phyloP scores from a whole-genome alignment of 2,113 vertebrate species.

The Atlantisia rogersi region DNA sequence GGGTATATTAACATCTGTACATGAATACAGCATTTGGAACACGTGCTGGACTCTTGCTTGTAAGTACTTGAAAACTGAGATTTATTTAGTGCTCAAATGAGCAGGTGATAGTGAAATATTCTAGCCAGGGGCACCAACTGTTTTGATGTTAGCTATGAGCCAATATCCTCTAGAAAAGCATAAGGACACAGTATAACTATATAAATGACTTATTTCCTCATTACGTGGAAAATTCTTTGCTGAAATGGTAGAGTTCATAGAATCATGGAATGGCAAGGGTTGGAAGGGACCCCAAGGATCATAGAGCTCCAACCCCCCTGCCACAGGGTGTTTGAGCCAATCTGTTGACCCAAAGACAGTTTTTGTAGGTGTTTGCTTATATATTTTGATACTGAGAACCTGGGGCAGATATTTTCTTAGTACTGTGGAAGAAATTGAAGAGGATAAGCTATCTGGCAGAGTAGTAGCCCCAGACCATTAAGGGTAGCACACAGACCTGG shows the following conservation, averaged over 20 bases:
- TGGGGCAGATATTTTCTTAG: neutral
- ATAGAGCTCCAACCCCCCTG: too few species aligned
- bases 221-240: neutral
- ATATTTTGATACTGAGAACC: neutral
- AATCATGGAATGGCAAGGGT: too few species aligned
- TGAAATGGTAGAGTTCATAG: neutral
- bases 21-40: constrained; percentile 16
- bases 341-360: neutral
- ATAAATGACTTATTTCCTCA: neutral
- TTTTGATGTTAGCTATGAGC: constrained; percentile 44
- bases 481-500: accelerated
- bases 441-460: neutral
- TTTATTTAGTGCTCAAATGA: constrained; percentile 40
- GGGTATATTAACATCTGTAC: constrained; percentile 17
- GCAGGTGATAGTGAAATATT: constrained; percentile 61
- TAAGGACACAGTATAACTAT: neutral
- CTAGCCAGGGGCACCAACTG: constrained; percentile 51
- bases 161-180: constrained; percentile 18
- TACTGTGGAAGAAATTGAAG: neutral
- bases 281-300: too few species aligned
- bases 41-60: constrained; percentile 55
- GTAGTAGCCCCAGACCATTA: accelerated
- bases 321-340: neutral
- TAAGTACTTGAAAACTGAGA: constrained; percentile 64
- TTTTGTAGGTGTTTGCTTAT: neutral